phyloP scores from a whole-genome alignment of 2,113 vertebrate genomes.

The Heliornis fulica region DNA sequence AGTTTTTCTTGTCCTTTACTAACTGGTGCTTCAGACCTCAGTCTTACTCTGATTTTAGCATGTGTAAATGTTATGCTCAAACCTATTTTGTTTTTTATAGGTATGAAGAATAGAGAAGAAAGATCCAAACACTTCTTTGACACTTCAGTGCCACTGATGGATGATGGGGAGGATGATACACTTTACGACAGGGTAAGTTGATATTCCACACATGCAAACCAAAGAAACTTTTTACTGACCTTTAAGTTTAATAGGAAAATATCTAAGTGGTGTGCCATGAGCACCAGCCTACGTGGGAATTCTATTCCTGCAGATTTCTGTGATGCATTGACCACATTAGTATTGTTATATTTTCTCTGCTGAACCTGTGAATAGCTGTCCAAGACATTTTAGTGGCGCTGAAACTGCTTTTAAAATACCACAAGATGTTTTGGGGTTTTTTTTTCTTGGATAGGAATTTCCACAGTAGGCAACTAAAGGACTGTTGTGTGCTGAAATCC shows the following conservation, averaged over 20 bases:
- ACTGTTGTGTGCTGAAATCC: neutral
- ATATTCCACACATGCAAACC: neutral
- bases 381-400: neutral
- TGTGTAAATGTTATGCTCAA: neutral
- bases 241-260: neutral
- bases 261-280: neutral
- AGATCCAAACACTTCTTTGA: slow-evolving; percentile 96
- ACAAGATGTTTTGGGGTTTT: too few relatives aligned
- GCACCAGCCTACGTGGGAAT: neutral
- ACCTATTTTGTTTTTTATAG: slow-evolving; percentile 63
- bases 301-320: neutral
- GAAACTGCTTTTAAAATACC: neutral
- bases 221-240: neutral
- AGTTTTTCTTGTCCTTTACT: neutral
- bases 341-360: neutral
- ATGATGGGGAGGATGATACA: slow-evolving; percentile 88
- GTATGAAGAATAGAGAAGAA: slow-evolving; percentile 98
- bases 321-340: neutral
- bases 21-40: neutral
- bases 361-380: neutral
- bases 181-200: slow-evolving; percentile 86
- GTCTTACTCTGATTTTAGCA: neutral
- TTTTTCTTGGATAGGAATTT: neutral
- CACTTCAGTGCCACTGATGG: slow-evolving; percentile 90
- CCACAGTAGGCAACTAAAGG: neutral